Base-by-base conservation (phyloP, 2,797 vertebrate genomes). In the Crax fasciolata region DNA sequence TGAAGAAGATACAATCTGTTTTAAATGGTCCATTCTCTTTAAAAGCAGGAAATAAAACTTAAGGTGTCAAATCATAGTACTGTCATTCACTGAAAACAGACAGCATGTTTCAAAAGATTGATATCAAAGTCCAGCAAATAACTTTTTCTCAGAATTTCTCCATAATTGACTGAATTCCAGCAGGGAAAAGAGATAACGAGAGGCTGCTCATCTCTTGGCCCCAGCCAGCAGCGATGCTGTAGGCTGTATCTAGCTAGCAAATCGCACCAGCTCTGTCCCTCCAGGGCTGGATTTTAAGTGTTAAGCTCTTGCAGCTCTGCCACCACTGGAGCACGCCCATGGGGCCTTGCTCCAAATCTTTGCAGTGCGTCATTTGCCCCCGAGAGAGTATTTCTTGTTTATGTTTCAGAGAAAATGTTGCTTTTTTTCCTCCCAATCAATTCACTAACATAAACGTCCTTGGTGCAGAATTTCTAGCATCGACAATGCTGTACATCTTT, bases 11-110 rank as follows among this genome's bases (percentile, higher is more conserved):
- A 62, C 4, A 83, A 38, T 75, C 73, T 92, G 76, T 52, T 83
- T 52, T 83, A 82, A 90, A 94, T 68, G 41, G 81, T 76, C 73
- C 55, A 70, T 61, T 81, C 73, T 86, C 55, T 94, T 83, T 91
- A 88, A 94, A 91, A 57, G 74, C 44, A 93, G 79, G 71, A 96
- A 95, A 96, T 88, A 92, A 92, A 92, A 62, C 82, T 86, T 88
- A 85, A 91, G 68, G 79, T 87, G 73, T 94, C 79, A 88, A 93
- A 82, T 80, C 68, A 61, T 4, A 11, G 66, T 61, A 68, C 73
- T 81, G 89, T 62, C 39, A 66, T 88, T 84, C 91, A 87, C 52
- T 74, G 74, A 58, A 90, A 73, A 78, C 59, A 89, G 93, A 73
- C 59, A 93, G 72, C 28, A 43, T 30, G 52, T 82, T 89, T 89